A percentile compares a stretch with the other conserved stretches of the same genome.
These are phyloP conservation scores for Channallabes apus DNA, from an alignment of 2,797 vertebrate genomes.

Conservation along the genomic window DNA sequence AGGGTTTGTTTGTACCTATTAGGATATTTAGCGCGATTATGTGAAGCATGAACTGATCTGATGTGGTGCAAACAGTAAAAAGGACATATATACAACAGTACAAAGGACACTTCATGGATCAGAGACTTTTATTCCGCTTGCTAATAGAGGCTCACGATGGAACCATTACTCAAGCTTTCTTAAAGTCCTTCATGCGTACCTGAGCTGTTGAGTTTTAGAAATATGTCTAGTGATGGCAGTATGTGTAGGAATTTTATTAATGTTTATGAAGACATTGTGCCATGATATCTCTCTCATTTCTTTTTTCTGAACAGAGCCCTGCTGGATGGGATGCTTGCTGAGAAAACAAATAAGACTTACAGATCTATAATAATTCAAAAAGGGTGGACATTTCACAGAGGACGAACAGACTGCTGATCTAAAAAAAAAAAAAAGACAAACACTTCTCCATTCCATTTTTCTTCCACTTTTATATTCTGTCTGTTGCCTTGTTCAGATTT, in stretches of 20 bases:
- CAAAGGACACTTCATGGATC: constrained; percentile 30
- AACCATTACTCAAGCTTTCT: constrained; percentile 27
- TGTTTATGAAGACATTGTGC: not conserved
- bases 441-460: constrained; percentile 24
- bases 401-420: constrained; percentile 9
- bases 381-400: constrained; percentile 1
- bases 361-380: constrained; percentile 34
- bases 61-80: constrained; percentile 5
- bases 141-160: constrained; percentile 5
- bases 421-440: not conserved
- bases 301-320: constrained; percentile 29
- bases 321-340: constrained; percentile 46
- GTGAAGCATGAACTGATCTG: constrained; percentile 11
- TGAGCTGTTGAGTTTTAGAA: not conserved
- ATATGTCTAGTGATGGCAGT: not conserved
- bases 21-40: not conserved
- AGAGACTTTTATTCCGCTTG: constrained; percentile 13
- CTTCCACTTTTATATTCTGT: constrained; percentile 16
- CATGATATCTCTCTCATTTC: not conserved
- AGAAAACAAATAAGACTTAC: constrained; percentile 18
- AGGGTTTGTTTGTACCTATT: constrained; percentile 6
- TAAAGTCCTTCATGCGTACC: constrained; percentile 25
- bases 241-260: constrained; percentile 5
- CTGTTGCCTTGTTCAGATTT: not conserved
- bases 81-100: constrained; percentile 25